Base-by-base conservation (phyloP, 2,797 vertebrate species). In the Gobionotothen gibberifrons region DNA sequence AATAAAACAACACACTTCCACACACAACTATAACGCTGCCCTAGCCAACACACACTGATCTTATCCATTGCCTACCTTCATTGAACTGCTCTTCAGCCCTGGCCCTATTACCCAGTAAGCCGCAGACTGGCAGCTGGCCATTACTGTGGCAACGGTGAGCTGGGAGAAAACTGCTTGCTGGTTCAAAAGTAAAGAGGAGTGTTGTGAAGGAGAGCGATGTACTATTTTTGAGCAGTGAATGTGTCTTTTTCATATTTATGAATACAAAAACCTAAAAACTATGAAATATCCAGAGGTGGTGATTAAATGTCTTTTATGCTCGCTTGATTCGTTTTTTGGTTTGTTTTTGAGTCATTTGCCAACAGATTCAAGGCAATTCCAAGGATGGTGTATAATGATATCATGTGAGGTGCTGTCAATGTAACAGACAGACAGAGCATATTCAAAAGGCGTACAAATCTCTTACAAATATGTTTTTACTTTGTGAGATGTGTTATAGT, bases 41-140 rank as follows among this genome's bases (percentile, higher is more conserved):
- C 42, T 26, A 53, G 69, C 69, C 44, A 81, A 75, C 67, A 80
- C 81, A 74, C 82, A 76, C 85, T 83, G 89, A 92, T 91, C 88
- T 90, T 89, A 86, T 89, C 92, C 84, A 83, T 90, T 92, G 87
- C 89, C 88, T 87, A 83, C 79, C 87, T 93, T 90, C 89, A 92
- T 87, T 93, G 90, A 94, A 91, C 91, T 83, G 83, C 89, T 92
- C 91, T 92, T 87, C 93, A 93, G 90, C 73, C 83, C 85, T 89
- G 90, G 91, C 91, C 90, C 91, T 88, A 93, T 93, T 94, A 94
- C 95, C 92, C 92, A 87, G 94, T 93, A 94, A 92, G 92, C 87
- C 87, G 63, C 85, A 87, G 91, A 84, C 89, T 93, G 82, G 92
- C 92, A 94, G 94, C 93, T 94, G 94, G 92, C 91, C 92, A 95